Conservation (phyloP, 2,113 vertebrate species). For the Callipepla californica region DNA sequence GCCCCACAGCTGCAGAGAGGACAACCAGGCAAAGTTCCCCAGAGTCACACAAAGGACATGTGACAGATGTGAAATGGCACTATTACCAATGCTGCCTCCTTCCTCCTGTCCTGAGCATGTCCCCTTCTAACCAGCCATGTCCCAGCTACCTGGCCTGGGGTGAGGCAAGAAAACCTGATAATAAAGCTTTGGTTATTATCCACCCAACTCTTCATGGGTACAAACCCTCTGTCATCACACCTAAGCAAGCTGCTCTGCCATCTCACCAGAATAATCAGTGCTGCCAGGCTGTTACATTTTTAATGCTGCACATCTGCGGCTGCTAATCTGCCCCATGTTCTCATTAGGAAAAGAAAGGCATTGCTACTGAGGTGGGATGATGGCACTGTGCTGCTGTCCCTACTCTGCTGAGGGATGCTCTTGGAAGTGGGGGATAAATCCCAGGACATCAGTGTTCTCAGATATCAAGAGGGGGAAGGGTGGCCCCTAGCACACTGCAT, state of each 20-base stretch:
- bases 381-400: fast-evolving
- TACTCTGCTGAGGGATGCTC: background rate
- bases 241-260: background rate
- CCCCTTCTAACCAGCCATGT: background rate
- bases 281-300: background rate
- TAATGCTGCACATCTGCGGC: background rate
- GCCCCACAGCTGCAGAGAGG: fast-evolving
- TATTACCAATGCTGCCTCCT: background rate
- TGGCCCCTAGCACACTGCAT: background rate
- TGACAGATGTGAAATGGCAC: background rate
- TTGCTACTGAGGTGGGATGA: background rate
- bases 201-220: background rate
- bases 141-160: background rate
- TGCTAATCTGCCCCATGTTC: background rate
- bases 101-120: background rate
- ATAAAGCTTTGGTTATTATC: background rate
- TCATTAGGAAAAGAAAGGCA: background rate
- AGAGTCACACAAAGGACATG: background rate
- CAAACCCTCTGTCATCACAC: background rate
- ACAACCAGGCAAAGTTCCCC: background rate
- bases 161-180: background rate
- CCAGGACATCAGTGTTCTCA: background rate
- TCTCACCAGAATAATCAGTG: background rate
- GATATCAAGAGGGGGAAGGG: background rate
- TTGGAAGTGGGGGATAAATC: background rate